Evolutionary conservation across 2,113 vertebrate genomes (phyloP).

Genomic region (Osmerus mordax): DNA sequence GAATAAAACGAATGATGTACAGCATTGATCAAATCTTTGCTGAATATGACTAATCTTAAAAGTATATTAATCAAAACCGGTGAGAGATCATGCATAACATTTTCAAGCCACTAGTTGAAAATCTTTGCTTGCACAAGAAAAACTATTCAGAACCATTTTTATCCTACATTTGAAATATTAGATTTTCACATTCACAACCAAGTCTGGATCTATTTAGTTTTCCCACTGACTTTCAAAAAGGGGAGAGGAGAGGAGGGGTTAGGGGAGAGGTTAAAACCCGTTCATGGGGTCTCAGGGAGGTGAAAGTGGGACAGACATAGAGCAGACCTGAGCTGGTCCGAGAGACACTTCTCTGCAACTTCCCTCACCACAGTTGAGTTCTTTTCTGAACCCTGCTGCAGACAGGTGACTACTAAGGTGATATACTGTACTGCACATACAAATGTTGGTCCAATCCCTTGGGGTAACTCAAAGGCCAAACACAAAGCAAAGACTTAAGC

Average conservation of each 20-base stretch:
- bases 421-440: constrained; percentile 21
- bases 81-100: constrained; percentile 32
- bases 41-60: constrained; percentile 42
- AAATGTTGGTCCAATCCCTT: constrained; percentile 43
- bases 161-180: neutral
- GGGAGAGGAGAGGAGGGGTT: neutral
- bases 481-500: constrained; percentile 27
- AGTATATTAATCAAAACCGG: constrained; percentile 50
- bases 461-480: constrained; percentile 31
- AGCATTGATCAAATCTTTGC: constrained; percentile 40
- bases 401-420: constrained; percentile 39
- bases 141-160: neutral
- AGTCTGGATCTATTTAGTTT: constrained; percentile 16
- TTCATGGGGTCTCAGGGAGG: constrained; percentile 28
- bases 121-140: constrained; percentile 14
- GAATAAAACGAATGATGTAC: constrained; percentile 37
- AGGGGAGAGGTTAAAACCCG: neutral
- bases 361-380: constrained; percentile 37
- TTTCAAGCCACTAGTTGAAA: constrained; percentile 17
- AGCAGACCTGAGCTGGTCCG: neutral
- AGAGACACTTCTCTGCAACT: constrained; percentile 32
- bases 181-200: constrained; percentile 6
- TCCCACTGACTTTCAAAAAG: neutral
- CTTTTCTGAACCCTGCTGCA: constrained; percentile 30
- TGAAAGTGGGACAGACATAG: constrained; percentile 16